Base-by-base conservation (phyloP, 2,797 vertebrate genomes). In the Chiroxiphia lanceolata region DNA sequence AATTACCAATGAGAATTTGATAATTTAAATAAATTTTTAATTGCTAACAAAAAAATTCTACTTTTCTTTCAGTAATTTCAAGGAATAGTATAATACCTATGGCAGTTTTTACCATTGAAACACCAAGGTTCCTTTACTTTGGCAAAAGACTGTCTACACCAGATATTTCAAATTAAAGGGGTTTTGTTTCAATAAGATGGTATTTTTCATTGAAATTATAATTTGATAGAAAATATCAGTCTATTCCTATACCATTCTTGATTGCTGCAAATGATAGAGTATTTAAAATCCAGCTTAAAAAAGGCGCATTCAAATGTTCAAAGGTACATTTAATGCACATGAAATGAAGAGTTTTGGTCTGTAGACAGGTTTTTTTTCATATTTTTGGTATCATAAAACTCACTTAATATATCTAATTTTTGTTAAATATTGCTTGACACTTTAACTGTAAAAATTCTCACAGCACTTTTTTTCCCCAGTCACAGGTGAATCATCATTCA, bases 401-500 rank as follows among this genome's bases (percentile, higher is more conserved):
- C 6, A 14, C 4, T 72, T 17, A 11, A n/a, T 67, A 29, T 6
- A 9, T 14, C 10, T 17, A 6, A 11, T 51, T 83, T 71, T 18
- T 33, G 40, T 54, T 54, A 85, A 56, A 9, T 63, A 4, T 45
- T 63, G 10, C 27, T 69, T 79, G 47, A 83, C 71, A 81, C 51
- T 40, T 75, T 56, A 86, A 15, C 60, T 70, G 22, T 25, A 80
- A 78, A 83, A 88, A 22, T 65, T 81, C 94, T 96, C 57, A 96
- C 27, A 67, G 9, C 6, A 8, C 19, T 15, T 53, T 81, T 65
- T 83, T 71, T 6, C 25, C 75, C 70, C 82, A 97, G 95, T 98
- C 91, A 67, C 98, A 99, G 99, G 99, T 98, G 96, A 99, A 98
- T 97, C 97, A 98, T 67, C 98, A 98, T 65, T 87, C 98, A 77